A percentile compares a stretch with the other conserved stretches of the same genome.
phyloP scores from a whole-genome alignment of 2,888 invertebrate genomes.

The Rhingia rostrata region DNA sequence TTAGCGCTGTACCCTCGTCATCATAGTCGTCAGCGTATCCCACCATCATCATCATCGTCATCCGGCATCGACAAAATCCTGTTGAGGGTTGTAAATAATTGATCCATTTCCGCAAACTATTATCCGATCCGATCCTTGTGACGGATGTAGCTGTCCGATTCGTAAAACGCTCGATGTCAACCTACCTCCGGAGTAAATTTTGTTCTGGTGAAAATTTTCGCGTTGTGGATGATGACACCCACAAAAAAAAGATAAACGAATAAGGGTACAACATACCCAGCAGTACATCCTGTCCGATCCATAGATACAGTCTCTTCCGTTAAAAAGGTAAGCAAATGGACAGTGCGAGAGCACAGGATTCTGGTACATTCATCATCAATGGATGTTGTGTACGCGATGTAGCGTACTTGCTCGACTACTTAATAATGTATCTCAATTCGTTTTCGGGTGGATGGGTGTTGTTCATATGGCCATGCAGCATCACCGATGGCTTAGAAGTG shows the following conservation, averaged over 20 bases:
- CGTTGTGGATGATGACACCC: conserved; percentile 66
- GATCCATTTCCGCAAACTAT: conserved; percentile 77
- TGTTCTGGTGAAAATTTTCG: conserved; percentile 70
- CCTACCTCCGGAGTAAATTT: conserved; percentile 70
- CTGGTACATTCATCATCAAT: conserved; percentile 68
- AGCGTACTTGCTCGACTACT: conserved; percentile 38
- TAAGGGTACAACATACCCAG: neutral
- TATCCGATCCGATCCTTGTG: conserved; percentile 75
- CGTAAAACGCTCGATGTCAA: conserved; percentile 63
- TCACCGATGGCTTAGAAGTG: conserved; percentile 42
- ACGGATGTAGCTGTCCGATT: conserved; percentile 74
- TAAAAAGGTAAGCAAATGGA: conserved; percentile 29
- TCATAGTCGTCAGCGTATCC: conserved; percentile 4
- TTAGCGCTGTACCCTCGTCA: conserved; percentile 28
- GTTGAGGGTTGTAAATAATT: conserved; percentile 76
- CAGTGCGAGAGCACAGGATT: conserved; percentile 14
- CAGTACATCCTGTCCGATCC: conserved; percentile 36
- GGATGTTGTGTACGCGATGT: conserved; percentile 47
- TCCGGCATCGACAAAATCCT: conserved; percentile 62
- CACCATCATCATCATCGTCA: conserved; percentile 30
- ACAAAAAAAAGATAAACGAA: conserved; percentile 24
- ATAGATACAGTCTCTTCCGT: conserved; percentile 27
- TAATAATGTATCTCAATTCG: conserved; percentile 46
- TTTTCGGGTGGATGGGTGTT: neutral
- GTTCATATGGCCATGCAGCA: neutral